A percentile compares a stretch with the other conserved stretches of the same genome.
Conservation (phyloP, 2,113 vertebrate species). For the Bothrops jararaca region DNA sequence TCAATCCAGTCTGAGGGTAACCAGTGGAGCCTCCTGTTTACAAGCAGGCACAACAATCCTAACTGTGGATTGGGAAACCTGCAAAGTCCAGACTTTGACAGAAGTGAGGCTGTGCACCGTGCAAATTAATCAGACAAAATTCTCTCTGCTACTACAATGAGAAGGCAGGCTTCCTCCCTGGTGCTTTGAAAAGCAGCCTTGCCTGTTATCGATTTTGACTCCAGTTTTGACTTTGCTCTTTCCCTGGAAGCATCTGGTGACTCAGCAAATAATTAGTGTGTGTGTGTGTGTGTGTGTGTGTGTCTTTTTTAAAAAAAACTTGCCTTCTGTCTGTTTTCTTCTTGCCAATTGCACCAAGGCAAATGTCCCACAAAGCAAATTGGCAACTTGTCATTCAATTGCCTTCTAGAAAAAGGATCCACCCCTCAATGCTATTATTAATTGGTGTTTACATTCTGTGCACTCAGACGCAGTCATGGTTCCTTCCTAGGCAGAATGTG, state of each 20-base stretch:
- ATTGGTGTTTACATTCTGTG: not conserved
- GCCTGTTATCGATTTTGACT: fast-evolving
- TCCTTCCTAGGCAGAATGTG: not conserved
- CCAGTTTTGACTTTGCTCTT: not conserved
- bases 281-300: not conserved
- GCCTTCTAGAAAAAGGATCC: not conserved
- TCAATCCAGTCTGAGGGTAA: slow-evolving; percentile 76
- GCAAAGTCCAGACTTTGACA: not conserved
- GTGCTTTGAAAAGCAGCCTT: not conserved
- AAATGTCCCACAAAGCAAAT: not conserved
- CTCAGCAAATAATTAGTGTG: not conserved
- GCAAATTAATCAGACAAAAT: slow-evolving; percentile 31
- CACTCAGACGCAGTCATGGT: not conserved
- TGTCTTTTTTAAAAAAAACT: not conserved
- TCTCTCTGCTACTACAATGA: fast-evolving
- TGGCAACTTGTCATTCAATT: not conserved
- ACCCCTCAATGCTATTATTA: not conserved
- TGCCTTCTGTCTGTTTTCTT: not conserved
- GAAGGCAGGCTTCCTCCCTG: fast-evolving
- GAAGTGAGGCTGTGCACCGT: not conserved
- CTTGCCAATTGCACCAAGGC: slow-evolving; percentile 4
- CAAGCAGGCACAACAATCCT: slow-evolving; percentile 73
- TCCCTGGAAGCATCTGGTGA: fast-evolving
- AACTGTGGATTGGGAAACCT: slow-evolving; percentile 65
- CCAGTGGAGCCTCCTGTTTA: slow-evolving; percentile 81